Base-by-base conservation (phyloP, 2,113 vertebrate species). In the Zootoca vivipara region DNA sequence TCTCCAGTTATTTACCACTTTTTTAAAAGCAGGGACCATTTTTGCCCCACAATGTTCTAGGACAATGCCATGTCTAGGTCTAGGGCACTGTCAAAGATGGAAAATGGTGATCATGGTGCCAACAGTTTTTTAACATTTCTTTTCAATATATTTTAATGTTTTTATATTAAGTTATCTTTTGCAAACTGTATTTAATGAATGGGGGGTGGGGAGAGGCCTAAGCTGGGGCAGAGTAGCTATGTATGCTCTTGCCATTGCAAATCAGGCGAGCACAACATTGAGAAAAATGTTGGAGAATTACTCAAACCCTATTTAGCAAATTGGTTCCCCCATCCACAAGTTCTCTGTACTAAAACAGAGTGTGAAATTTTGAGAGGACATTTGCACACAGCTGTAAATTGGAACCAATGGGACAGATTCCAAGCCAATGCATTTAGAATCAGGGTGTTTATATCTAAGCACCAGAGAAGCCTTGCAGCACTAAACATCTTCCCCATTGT, bases 401-500 rank as follows among this genome's bases (percentile, higher is more conserved):
- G 26, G n/a, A 38, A 42, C 56, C 38, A 80, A 15, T 78, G n/a
- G 26, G 67, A 8, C 24, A 18, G 24, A 18, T 73, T 13, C 67
- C 26, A 86, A n/a, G 12, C 33, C 20, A 46, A 46, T 46, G 30
- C n/a, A 20, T 16, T 42, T 26, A 24, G n/a, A 67, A 80, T 22
- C n/a, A 33, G 33, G 42, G 8, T 87, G 24, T 28, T 86, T 79
- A 35, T 28, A 85, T 78, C 70, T 46, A 85, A 74, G 40, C 5
- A 35, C 75, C 77, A 82, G 74, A 89, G 67, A 69, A 26, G 5
- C 78, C 74, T 42, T 2, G 3, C 52, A 88, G 78, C 26, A 64
- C 88, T 75, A 79, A 58, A 10, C 78, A 42, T 33, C n/a, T 87
- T 89, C 72, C 81, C 90, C 13, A 33, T 35, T 83, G 30, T 74